Percentiles rank a stretch among this genome's conserved stretches.
These are phyloP conservation scores for Nephrotoma guestfalica DNA, from an alignment of 2,888 invertebrate genomes.

Conservation along the genomic window DNA sequence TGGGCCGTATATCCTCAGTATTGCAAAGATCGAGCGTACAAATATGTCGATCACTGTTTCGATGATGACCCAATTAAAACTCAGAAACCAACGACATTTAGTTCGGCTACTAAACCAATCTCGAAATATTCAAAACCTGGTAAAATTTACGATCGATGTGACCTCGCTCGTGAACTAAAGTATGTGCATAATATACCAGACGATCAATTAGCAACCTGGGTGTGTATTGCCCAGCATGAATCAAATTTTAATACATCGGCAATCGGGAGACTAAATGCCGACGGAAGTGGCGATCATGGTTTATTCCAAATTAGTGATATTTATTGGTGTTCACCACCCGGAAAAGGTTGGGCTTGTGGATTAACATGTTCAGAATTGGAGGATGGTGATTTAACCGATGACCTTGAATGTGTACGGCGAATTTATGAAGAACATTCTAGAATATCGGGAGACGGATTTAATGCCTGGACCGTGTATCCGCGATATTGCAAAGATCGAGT, in stretches of 20 bases:
- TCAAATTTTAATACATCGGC: constrained; percentile 52
- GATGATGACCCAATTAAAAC: constrained; percentile 36
- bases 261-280: constrained; percentile 21
- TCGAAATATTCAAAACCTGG: not conserved
- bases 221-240: constrained; percentile 58
- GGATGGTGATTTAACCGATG: constrained; percentile 55
- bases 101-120: not conserved
- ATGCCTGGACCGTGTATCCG: constrained; percentile 30
- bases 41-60: constrained; percentile 17
- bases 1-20: constrained; percentile 25
- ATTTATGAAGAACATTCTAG: constrained; percentile 51
- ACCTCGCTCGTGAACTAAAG: constrained; percentile 47
- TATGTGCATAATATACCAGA: constrained; percentile 38
- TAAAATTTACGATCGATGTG: constrained; percentile 48
- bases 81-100: not conserved
- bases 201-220: constrained; percentile 42
- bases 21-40: constrained; percentile 16
- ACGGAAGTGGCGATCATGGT: constrained; percentile 52
- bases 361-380: constrained; percentile 44
- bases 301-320: constrained; percentile 58
- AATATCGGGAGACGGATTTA: constrained; percentile 54
- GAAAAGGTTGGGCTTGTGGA: constrained; percentile 44
- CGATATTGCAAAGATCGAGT: constrained; percentile 23
- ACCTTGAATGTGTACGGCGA: constrained; percentile 46
- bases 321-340: constrained; percentile 48